A percentile compares a stretch with the other conserved stretches of the same genome.
Conservation (phyloP, 1,140 invertebrate species). For the Acromyrmex charruanus region DNA sequence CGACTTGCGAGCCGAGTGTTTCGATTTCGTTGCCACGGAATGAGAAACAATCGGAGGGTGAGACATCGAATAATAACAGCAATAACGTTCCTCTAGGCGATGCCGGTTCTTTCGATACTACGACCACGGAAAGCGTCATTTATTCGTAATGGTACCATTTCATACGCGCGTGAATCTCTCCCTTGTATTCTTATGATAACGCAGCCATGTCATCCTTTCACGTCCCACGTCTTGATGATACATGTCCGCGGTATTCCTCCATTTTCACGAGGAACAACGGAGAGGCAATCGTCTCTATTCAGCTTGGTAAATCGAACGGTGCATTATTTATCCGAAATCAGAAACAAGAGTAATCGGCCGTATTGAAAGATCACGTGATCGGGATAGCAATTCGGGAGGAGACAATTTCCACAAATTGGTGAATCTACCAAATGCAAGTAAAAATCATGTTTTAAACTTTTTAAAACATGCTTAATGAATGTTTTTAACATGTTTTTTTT, state of each 20-base stretch:
- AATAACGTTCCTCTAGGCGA: constrained; percentile 19
- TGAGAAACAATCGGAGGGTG: neutral
- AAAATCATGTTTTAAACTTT: too few relatives aligned
- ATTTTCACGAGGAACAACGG: neutral
- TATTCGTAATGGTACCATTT: constrained; percentile 71
- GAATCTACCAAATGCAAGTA: too few relatives aligned
- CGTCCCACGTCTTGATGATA: constrained; percentile 57
- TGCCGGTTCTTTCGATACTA: constrained; percentile 9
- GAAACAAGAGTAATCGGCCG: constrained; percentile 58
- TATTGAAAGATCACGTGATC: constrained; percentile 49
- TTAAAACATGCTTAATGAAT: too few relatives aligned
- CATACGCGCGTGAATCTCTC: constrained; percentile 17
- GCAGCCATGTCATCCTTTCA: constrained; percentile 40
- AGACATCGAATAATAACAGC: constrained; percentile 25
- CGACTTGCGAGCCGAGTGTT: neutral
- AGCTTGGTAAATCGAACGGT: constrained; percentile 62
- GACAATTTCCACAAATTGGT: constrained; percentile 9
- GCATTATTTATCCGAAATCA: constrained; percentile 70
- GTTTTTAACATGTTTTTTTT: too few relatives aligned
- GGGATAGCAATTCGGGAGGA: neutral
- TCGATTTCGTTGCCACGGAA: constrained; percentile 25
- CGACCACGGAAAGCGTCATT: constrained; percentile 61
- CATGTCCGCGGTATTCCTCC: constrained; percentile 26
- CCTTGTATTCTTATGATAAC: constrained; percentile 43
- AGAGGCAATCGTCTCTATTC: neutral